Percentiles rank a stretch among this genome's conserved stretches.
Conservation (phyloP, 2,888 invertebrate genomes). For the Drosophila rellima region DNA sequence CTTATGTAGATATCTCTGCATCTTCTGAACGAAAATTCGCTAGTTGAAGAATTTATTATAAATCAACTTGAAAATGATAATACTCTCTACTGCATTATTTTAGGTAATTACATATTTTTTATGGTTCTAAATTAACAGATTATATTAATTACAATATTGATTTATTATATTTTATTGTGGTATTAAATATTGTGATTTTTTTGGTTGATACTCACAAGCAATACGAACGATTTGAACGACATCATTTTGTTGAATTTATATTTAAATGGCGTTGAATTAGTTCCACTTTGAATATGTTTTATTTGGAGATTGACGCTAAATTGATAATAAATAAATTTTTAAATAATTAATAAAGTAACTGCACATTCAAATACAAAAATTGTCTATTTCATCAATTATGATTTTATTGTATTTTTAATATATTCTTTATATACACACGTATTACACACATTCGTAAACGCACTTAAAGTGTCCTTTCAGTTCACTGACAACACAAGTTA, state of each 20-base stretch:
- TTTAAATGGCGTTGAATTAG: conserved; percentile 30
- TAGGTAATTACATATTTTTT: neutral
- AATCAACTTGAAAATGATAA: conserved; percentile 1
- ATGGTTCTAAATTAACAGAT: neutral
- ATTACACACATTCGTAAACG: conserved; percentile 15
- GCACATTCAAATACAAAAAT: conserved; percentile 25
- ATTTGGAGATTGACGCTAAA: conserved; percentile 41
- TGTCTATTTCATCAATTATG: neutral
- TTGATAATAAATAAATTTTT: conserved; percentile 31
- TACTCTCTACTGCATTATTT: neutral
- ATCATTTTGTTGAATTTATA: conserved; percentile 61
- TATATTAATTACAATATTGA: neutral
- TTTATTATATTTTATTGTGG: neutral
- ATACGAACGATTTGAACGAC: conserved; percentile 70
- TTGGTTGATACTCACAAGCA: conserved; percentile 71
- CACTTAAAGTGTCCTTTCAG: conserved; percentile 45
- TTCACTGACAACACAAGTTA: conserved; percentile 25
- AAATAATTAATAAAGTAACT: conserved; percentile 1
- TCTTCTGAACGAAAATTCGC: conserved; percentile 7
- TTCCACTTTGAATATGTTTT: conserved; percentile 25
- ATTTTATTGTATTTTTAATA: neutral
- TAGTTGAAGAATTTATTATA: conserved; percentile 4
- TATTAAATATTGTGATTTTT: conserved; percentile 1
- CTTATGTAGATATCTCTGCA: no score
- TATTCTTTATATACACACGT: conserved; percentile 1